These are phyloP conservation scores for Sprattus sprattus DNA, from an alignment of 2,113 vertebrate genomes.

Conservation along the genomic window DNA sequence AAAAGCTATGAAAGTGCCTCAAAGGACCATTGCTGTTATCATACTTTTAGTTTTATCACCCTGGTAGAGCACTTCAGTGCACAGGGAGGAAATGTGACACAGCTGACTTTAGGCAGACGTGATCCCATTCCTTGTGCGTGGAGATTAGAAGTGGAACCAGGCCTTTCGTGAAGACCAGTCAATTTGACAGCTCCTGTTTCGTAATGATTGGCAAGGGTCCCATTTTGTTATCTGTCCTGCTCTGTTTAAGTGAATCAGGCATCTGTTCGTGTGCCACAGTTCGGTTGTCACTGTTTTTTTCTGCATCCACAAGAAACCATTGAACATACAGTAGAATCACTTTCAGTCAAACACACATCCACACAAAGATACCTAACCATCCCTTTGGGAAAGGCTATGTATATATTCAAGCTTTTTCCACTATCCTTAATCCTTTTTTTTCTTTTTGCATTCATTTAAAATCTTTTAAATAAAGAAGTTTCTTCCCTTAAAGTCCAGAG, in stretches of 20 bases:
- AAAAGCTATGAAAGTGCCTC: neutral
- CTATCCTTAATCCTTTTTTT: constrained; percentile 3
- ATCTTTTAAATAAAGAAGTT: neutral
- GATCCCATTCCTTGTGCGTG: neutral
- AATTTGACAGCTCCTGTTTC: constrained; percentile 12
- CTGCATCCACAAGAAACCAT: neutral
- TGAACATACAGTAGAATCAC: neutral
- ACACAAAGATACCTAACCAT: neutral
- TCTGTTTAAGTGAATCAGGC: neutral
- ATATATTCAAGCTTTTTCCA: neutral
- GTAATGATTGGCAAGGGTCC: neutral
- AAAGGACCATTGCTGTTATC: neutral
- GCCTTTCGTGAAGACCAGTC: neutral
- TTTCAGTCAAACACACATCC: neutral
- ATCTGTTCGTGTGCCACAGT: neutral
- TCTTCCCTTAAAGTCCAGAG: constrained; percentile 1
- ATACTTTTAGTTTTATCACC: neutral
- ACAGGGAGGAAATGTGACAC: neutral
- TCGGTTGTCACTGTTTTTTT: neutral
- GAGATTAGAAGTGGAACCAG: constrained; percentile 1
- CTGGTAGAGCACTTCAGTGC: neutral
- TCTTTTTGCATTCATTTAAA: neutral
- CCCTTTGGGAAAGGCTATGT: neutral
- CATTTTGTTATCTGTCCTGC: neutral
- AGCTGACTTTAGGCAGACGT: neutral